phyloP scores from a whole-genome alignment of 2,797 vertebrate species.

The Enteromius trimaculatus region DNA sequence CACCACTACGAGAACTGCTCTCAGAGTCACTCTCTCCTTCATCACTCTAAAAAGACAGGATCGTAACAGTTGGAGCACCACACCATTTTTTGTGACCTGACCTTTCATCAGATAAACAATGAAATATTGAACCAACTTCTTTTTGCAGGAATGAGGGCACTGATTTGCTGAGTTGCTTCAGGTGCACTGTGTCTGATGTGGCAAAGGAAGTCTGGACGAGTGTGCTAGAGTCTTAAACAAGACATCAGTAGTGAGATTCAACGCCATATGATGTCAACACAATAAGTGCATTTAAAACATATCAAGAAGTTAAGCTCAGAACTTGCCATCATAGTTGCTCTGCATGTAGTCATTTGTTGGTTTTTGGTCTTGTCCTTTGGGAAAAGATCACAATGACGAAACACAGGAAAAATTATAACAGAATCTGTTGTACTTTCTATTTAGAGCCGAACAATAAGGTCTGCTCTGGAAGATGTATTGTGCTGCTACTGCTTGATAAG shows the following conservation, averaged over 20 bases:
- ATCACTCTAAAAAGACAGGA: constrained; percentile 85
- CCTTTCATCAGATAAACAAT: background rate
- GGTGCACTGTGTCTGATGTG: constrained; percentile 81
- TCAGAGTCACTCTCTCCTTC: constrained; percentile 85
- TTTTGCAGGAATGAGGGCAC: constrained; percentile 90
- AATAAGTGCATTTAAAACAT: constrained; percentile 27
- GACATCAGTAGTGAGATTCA: background rate
- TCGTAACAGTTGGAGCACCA: constrained; percentile 35
- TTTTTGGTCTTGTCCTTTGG: constrained; percentile 82
- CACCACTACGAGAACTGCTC: constrained; percentile 79
- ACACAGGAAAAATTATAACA: constrained; percentile 19
- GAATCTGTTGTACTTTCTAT: constrained; percentile 30
- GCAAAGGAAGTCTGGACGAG: constrained; percentile 74
- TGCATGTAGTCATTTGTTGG: constrained; percentile 77
- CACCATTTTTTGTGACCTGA: background rate
- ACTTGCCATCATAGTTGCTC: constrained; percentile 84
- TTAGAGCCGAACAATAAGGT: constrained; percentile 36
- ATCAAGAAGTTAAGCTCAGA: background rate
- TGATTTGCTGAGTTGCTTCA: constrained; percentile 94
- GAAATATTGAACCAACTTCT: constrained; percentile 78
- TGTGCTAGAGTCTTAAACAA: constrained; percentile 78
- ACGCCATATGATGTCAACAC: background rate
- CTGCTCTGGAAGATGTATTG: constrained; percentile 12
- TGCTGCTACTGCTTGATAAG: constrained; percentile 18
- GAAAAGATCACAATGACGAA: constrained; percentile 49